Evolutionary conservation across 2,113 vertebrate genomes (phyloP).

Genomic region (Saccopteryx bilineata): DNA sequence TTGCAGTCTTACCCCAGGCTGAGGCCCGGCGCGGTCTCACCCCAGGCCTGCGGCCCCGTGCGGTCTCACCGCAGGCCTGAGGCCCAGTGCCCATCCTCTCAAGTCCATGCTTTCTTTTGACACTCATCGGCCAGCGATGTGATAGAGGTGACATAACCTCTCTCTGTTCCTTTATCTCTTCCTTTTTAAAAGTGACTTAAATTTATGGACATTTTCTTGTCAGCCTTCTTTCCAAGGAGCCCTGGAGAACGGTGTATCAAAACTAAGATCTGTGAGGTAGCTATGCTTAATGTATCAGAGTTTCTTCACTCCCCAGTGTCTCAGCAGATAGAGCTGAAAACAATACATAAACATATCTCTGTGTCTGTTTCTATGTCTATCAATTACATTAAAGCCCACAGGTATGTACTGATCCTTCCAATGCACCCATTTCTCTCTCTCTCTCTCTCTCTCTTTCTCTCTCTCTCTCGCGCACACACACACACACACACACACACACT

Average conservation of each 20-base stretch:
- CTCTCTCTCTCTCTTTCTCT: too few species aligned
- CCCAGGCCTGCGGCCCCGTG: too few species aligned
- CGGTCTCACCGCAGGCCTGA: background rate
- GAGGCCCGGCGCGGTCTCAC: too few species aligned
- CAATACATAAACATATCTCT: background rate
- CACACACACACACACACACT: background rate
- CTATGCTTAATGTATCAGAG: background rate
- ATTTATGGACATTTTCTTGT: background rate
- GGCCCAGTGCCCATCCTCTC: background rate
- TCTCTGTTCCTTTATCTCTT: background rate
- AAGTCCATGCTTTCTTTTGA: background rate
- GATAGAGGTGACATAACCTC: background rate
- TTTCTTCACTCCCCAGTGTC: background rate
- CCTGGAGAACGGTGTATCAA: background rate
- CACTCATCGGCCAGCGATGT: background rate
- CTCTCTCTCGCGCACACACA: background rate
- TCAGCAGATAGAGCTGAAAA: background rate
- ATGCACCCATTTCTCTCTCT: too few species aligned
- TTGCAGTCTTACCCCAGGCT: background rate
- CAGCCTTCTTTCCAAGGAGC: background rate
- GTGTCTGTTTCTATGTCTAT: background rate
- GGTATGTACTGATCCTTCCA: background rate
- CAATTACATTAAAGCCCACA: background rate
- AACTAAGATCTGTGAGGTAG: background rate
- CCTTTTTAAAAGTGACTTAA: background rate